Evolutionary conservation across 2,888 invertebrate species (phyloP).

Genomic region (Scaptomyza cyrtandrae): DNA sequence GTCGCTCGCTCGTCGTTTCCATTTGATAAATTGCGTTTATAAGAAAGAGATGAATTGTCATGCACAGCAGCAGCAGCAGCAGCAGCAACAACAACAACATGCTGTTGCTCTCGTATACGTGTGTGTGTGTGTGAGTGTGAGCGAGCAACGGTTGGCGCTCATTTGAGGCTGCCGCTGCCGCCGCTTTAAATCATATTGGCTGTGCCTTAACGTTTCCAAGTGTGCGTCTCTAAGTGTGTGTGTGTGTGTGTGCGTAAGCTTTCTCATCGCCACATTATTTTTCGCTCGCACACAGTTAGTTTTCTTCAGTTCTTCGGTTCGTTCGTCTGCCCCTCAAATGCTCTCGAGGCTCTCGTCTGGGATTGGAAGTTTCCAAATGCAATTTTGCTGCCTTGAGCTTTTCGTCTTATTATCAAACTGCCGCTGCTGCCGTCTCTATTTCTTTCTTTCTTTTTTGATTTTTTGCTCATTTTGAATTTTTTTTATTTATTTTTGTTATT

Average conservation of each 20-base stretch:
- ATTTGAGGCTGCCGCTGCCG: slow-evolving; percentile 63
- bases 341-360: slow-evolving; percentile 68
- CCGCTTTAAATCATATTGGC: slow-evolving; percentile 81
- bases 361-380: slow-evolving; percentile 84
- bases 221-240: slow-evolving; percentile 23
- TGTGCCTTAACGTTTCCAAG: slow-evolving; percentile 50
- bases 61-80: slow-evolving; percentile 73
- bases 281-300: slow-evolving; percentile 63
- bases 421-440: slow-evolving; percentile 6
- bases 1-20: slow-evolving; percentile 82
- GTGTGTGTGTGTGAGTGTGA: slow-evolving; percentile 50
- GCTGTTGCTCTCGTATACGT: slow-evolving; percentile 27
- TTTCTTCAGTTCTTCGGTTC: slow-evolving; percentile 32
- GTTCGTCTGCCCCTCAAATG: slow-evolving; percentile 26
- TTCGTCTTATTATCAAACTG: slow-evolving; percentile 70
- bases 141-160: slow-evolving; percentile 72
- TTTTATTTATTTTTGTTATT: slow-evolving; percentile 16
- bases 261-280: slow-evolving; percentile 66
- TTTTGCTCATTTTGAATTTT: slow-evolving; percentile 27
- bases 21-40: slow-evolving; percentile 84
- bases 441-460: slow-evolving; percentile 23
- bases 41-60: slow-evolving; percentile 84
- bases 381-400: slow-evolving; percentile 75
- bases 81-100: slow-evolving; percentile 47
- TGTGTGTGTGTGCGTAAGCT: slow-evolving; percentile 48